phyloP scores from a whole-genome alignment of 2,113 vertebrate genomes.

The Progne subis region DNA sequence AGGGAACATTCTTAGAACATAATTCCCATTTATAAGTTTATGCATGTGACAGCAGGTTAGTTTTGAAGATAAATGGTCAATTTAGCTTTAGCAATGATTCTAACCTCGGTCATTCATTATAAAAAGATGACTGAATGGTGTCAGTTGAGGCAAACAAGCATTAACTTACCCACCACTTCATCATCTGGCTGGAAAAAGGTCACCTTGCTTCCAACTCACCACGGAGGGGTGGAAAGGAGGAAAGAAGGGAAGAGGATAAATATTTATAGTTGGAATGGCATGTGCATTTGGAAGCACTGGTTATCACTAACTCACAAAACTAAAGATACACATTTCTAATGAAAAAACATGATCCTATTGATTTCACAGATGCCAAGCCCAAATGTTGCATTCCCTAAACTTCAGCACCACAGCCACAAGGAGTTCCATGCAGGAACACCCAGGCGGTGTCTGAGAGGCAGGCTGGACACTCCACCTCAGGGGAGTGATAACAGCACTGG shows the following conservation, averaged over 20 bases:
- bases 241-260: not conserved
- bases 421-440: not conserved
- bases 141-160: not conserved
- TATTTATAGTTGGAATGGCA: not conserved
- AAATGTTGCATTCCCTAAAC: not conserved
- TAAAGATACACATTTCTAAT: not conserved
- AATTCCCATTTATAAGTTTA: not conserved
- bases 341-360: not conserved
- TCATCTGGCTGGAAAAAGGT: slow-evolving; percentile 90
- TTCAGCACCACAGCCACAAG: not conserved
- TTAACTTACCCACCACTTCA: slow-evolving; percentile 90
- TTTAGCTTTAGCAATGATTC: not conserved
- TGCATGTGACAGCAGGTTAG: not conserved
- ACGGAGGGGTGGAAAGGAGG: not conserved
- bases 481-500: not conserved
- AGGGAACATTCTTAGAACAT: not conserved
- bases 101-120: not conserved
- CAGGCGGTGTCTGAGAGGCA: not conserved
- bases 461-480: not conserved
- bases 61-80: not conserved
- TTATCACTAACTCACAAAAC: not conserved
- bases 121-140: not conserved
- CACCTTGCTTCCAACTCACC: slow-evolving; percentile 87
- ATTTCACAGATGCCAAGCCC: not conserved
- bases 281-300: not conserved